A percentile compares a stretch with the other conserved stretches of the same genome.
phyloP scores from a whole-genome alignment of 2,113 vertebrate species.

The Siniperca chuatsi region DNA sequence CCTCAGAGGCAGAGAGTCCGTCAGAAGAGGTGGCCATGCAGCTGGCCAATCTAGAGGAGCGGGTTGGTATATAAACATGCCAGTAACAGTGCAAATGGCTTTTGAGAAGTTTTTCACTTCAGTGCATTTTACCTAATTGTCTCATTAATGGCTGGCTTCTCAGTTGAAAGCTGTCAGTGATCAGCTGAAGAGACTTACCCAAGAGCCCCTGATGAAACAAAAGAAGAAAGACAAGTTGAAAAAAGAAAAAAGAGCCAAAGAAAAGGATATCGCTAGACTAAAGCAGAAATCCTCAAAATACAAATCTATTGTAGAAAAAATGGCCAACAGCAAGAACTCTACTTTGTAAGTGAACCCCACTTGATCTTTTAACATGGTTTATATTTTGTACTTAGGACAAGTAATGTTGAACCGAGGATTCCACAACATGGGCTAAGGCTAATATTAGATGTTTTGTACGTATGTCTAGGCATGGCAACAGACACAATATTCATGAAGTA shows the following conservation, averaged over 20 bases:
- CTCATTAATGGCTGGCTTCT: constrained; percentile 29
- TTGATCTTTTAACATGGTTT: not conserved
- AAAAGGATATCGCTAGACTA: constrained; percentile 69
- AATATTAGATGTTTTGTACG: constrained; percentile 2
- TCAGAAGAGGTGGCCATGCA: constrained; percentile 75
- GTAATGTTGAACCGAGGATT: not conserved
- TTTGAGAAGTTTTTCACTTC: constrained; percentile 5
- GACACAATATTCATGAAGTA: constrained; percentile 48
- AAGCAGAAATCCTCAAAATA: constrained; percentile 65
- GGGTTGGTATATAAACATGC: constrained; percentile 77
- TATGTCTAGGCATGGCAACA: constrained; percentile 80
- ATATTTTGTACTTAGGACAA: not conserved
- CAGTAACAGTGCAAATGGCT: not conserved
- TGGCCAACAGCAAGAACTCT: constrained; percentile 77
- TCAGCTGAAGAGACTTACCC: constrained; percentile 86
- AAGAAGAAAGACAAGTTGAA: constrained; percentile 86
- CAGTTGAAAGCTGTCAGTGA: constrained; percentile 89
- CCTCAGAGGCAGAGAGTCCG: constrained; percentile 82
- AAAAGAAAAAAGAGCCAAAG: constrained; percentile 75
- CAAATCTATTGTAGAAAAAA: constrained; percentile 72
- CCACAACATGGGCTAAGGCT: not conserved
- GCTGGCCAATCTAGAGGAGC: constrained; percentile 86
- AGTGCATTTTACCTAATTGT: constrained; percentile 1
- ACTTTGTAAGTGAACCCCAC: constrained; percentile 79
- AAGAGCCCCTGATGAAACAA: constrained; percentile 80